Percentiles rank a stretch among this genome's conserved stretches.
Evolutionary conservation across 2,888 invertebrate species (phyloP).

Genomic region (Leucophenga montana): DNA sequence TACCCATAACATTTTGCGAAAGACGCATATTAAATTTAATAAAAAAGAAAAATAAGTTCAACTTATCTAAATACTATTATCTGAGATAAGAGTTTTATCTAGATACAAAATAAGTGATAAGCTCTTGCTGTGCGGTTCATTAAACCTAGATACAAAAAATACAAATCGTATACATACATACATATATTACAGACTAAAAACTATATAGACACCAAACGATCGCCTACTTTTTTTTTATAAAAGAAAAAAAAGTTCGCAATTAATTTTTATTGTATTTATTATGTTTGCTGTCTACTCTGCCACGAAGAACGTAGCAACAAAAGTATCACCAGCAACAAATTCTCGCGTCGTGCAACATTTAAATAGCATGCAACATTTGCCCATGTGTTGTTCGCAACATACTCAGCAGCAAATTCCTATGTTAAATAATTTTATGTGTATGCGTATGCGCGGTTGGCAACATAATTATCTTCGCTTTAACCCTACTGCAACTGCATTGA

Average conservation of each 20-base stretch:
- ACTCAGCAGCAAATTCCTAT: constrained; percentile 59
- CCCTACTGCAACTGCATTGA: constrained; percentile 34
- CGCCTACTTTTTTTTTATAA: constrained; percentile 7
- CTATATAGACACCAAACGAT: constrained; percentile 25
- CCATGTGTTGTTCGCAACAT: constrained; percentile 59
- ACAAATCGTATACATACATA: neutral
- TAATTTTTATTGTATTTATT: constrained; percentile 43
- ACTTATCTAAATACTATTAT: constrained; percentile 36
- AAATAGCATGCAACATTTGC: constrained; percentile 36
- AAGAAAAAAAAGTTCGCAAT: neutral
- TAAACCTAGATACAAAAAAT: neutral
- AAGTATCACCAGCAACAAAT: constrained; percentile 28
- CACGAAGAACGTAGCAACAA: constrained; percentile 38
- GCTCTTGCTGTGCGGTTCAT: constrained; percentile 10
- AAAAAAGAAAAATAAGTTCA: constrained; percentile 24
- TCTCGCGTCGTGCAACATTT: constrained; percentile 59
- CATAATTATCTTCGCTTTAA: constrained; percentile 27
- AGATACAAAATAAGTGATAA: constrained; percentile 38
- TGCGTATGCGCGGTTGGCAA: constrained; percentile 62
- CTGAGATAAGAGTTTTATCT: constrained; percentile 47
- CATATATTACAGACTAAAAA: constrained; percentile 32
- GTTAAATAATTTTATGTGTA: constrained; percentile 54
- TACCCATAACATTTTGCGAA: constrained; percentile 42
- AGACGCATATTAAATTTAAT: constrained; percentile 43
- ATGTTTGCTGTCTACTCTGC: constrained; percentile 48